Conservation (phyloP, 2,797 vertebrate genomes). For the Clarias platycephalus region DNA sequence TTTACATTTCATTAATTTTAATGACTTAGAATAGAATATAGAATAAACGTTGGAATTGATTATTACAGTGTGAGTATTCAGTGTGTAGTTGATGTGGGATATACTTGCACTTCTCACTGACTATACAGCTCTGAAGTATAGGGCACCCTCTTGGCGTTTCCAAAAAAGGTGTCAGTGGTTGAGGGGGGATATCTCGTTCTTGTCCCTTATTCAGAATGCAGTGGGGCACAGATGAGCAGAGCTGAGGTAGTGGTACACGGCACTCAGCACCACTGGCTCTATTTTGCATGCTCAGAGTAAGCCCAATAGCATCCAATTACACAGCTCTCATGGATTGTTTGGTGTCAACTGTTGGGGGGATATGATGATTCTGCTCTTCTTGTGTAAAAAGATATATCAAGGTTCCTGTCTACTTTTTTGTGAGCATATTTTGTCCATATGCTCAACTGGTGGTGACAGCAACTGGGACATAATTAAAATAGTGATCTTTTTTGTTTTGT, state of each 20-base stretch:
- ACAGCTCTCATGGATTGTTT: constrained; percentile 72
- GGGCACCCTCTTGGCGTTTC: constrained; percentile 56
- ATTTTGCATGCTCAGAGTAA: constrained; percentile 74
- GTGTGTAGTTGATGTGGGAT: constrained; percentile 45
- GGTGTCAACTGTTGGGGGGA: constrained; percentile 68
- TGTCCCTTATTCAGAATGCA: constrained; percentile 65
- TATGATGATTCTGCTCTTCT: constrained; percentile 71
- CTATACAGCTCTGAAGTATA: constrained; percentile 36
- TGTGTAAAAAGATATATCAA: constrained; percentile 73
- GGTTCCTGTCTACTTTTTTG: constrained; percentile 54
- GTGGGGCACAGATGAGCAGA: constrained; percentile 45
- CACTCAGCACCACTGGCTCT: constrained; percentile 57
- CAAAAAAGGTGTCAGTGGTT: constrained; percentile 71
- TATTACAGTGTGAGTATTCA: constrained; percentile 2
- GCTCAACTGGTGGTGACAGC: constrained; percentile 43
- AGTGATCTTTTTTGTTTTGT: not conserved
- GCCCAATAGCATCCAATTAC: constrained; percentile 74
- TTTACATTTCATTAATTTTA: not conserved
- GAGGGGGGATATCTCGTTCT: constrained; percentile 61
- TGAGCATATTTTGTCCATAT: constrained; percentile 36
- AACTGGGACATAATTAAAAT: constrained; percentile 49
- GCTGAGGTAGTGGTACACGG: constrained; percentile 41
- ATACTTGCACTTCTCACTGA: constrained; percentile 58
- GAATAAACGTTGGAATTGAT: not conserved
- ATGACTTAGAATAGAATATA: not conserved